Evolutionary conservation across 1,140 invertebrate species (phyloP), one percentile per base, ranked within the genome.

Genomic region (Drosophila pandora): DNA sequence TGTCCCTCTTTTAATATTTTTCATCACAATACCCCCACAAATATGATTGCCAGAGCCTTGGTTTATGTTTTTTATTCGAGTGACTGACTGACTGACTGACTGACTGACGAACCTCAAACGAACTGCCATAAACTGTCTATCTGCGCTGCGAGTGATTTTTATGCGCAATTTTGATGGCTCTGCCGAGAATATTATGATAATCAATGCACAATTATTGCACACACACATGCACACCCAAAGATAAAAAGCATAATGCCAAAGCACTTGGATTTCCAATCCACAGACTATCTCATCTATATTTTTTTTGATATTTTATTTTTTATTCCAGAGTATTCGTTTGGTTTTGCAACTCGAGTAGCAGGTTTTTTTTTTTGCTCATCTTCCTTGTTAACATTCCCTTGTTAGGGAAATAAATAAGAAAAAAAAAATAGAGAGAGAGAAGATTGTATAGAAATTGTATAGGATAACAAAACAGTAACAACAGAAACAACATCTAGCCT

Each of bases 181-280:
- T 57, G 50, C 67, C 49, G 34, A 69, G 58, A 52, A 47, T 63
- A 78, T 78, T 78, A 78, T 65, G 56, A 75, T 82, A 79, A 83
- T 82, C 79, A 82, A 83, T 82, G 79, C 79, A 82, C 79, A 82
- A 83, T 82, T 82, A 83, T 82, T 62, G 54, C 62, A 57, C 60
- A 52, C 56, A 68, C 22, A 37, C 28, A 48, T 30, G 41, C 28
- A 76, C 10, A 63, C 23, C 50, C n/a, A 48, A 37, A 64, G 47
- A 43, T 39, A 54, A 39, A 28, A 58, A 32, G 50, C 37, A 58
- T 64, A 63, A 65, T 63, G 43, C 34, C 12, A 28, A 67, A 13
- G 23, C 43, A 34, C 59, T 23, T 48, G n/a, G 39, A 43, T 43
- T 21, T 43, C 39, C 39, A 65, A 59, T 67, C 45, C 62, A 65